phyloP scores from a whole-genome alignment of 2,888 invertebrate species.

The Galerucella pusilla region DNA sequence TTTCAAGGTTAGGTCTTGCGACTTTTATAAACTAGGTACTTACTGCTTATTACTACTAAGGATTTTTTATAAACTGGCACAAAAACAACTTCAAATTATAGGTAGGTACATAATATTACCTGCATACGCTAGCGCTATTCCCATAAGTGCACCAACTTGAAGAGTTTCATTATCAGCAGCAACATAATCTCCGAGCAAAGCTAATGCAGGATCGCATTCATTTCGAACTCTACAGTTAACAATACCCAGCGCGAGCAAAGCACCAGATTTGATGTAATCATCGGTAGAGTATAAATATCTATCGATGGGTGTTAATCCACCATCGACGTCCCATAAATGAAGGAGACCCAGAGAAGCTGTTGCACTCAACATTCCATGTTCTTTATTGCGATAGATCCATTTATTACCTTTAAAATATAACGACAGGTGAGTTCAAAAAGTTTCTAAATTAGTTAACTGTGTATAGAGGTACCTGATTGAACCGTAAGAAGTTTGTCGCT shows the following conservation, averaged over 20 bases:
- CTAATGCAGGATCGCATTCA: constrained; percentile 98
- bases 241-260: constrained; percentile 94
- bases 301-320: constrained; percentile 97
- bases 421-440: too few relatives aligned
- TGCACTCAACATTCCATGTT: constrained; percentile 97
- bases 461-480: constrained; percentile 69
- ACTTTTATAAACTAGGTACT: too few relatives aligned
- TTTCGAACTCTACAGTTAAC: constrained; percentile 97
- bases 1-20: too few relatives aligned
- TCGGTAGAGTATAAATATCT: constrained; percentile 75
- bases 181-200: constrained; percentile 94
- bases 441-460: constrained; percentile 10
- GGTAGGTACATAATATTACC: constrained; percentile 70
- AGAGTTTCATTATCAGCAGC: constrained; percentile 84
- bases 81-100: constrained; percentile 1
- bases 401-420: constrained; percentile 60
- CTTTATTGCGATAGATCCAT: constrained; percentile 77
- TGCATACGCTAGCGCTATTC: constrained; percentile 95
- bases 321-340: constrained; percentile 98
- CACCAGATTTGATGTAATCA: constrained; percentile 92
- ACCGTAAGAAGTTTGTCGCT: constrained; percentile 93
- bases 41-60: too few relatives aligned
- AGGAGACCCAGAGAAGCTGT: constrained; percentile 97
- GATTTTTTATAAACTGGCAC: too few relatives aligned
- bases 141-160: constrained; percentile 87